Conservation (phyloP, 2,888 invertebrate species). For the Cosmorhoe ocellata region DNA sequence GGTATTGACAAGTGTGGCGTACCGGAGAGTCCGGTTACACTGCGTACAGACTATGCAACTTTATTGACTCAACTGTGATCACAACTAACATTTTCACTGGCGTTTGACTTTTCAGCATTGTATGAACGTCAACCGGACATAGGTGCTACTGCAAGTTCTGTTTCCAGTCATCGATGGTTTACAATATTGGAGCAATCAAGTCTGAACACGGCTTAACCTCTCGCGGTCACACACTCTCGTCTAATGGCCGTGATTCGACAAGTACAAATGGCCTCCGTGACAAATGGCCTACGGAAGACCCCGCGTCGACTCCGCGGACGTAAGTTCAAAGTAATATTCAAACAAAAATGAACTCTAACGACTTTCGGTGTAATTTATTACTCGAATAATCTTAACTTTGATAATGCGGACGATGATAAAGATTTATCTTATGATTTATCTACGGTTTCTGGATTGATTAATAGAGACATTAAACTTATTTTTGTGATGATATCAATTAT, state of each 20-base stretch:
- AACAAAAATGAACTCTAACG: constrained; percentile 65
- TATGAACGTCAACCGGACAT: neutral
- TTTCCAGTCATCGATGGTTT: constrained; percentile 52
- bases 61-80: constrained; percentile 14
- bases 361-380: constrained; percentile 39
- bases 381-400: constrained; percentile 28
- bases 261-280: constrained; percentile 82
- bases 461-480: constrained; percentile 28
- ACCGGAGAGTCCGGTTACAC: constrained; percentile 39
- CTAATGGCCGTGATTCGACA: constrained; percentile 83
- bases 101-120: neutral
- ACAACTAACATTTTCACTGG: constrained; percentile 26
- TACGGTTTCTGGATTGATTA: constrained; percentile 25
- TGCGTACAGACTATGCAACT: constrained; percentile 51
- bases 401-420: constrained; percentile 29
- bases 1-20: constrained; percentile 70
- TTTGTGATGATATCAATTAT: constrained; percentile 13
- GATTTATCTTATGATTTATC: constrained; percentile 31
- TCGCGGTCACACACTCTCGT: constrained; percentile 80
- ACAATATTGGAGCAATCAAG: constrained; percentile 50
- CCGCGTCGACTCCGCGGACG: constrained; percentile 62
- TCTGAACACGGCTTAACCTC: constrained; percentile 68
- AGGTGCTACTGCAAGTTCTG: constrained; percentile 20
- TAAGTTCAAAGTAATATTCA: constrained; percentile 65
- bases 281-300: constrained; percentile 80